Evolutionary conservation across 2,888 invertebrate species (phyloP), one percentile per base, ranked within the genome.

Genomic region (Agrilus mali): DNA sequence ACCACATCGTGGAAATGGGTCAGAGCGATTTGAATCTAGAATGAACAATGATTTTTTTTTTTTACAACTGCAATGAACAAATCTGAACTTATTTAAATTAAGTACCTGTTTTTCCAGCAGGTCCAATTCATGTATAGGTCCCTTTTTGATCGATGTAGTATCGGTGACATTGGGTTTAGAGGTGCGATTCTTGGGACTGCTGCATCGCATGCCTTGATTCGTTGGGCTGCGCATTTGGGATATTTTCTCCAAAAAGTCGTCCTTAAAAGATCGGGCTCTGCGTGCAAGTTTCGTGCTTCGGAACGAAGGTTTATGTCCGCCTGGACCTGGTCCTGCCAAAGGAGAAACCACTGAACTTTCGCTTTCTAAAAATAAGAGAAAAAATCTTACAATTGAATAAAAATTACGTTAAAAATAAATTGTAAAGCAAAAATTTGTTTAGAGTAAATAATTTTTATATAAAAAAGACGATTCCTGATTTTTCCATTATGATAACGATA

Each of bases 1-100:
- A 94, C 88, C 48, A 93, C 93, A 72, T 93, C 93, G 57, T 86
- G 80, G 67, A 94, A 89, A 70, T 92, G 93, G 62, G 84, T 83
- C 53, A 94, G 71, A 37, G 86, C 82, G 59, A 82, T 74, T 60
- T 81, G 77, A 45, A 86, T 78, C 69, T 82, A 68, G 45, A 53
- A 52, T 35, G 34, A 47, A 35, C 33, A 44, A 15, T n/a, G n/a
- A n/a, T n/a, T n/a, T n/a, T n/a, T n/a, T n/a, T n/a, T 12, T 37
- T 34, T 8, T 34, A 22, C 2, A 22, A 17, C 16, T 7, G 13
- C 13, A 37, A 42, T 42, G 13, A 33, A 20, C 33, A 31, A 35
- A 31, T 17, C 14, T 4, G 12, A 20, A 27, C n/a, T n/a, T 6
- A 15, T 34, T 16, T 16, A 6, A 7, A 27, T 13, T 6, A 42